These are phyloP conservation scores for Parascotia fuliginaria DNA, from an alignment of 2,888 invertebrate genomes.

Conservation along the genomic window DNA sequence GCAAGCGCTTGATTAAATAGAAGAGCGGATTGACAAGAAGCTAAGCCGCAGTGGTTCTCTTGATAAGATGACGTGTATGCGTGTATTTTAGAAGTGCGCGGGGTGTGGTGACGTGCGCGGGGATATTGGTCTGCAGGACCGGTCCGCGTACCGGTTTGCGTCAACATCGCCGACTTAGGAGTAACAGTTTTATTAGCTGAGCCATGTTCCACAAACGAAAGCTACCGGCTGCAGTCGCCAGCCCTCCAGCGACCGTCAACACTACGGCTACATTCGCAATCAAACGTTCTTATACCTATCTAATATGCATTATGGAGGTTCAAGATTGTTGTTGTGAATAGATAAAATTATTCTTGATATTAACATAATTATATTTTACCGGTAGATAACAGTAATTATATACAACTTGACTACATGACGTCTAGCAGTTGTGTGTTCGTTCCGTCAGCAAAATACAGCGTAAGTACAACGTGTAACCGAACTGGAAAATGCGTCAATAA, in stretches of 20 bases:
- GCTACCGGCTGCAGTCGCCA: slow-evolving; percentile 59
- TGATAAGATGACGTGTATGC: slow-evolving; percentile 80
- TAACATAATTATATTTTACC: too few species aligned
- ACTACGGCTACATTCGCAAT: slow-evolving; percentile 39
- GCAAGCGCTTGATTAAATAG: slow-evolving; percentile 69
- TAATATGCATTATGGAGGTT: too few species aligned
- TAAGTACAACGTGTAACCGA: too few species aligned
- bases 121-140: slow-evolving; percentile 62
- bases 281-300: slow-evolving; percentile 22
- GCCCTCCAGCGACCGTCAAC: slow-evolving; percentile 54
- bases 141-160: slow-evolving; percentile 82
- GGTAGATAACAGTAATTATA: too few species aligned
- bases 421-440: too few species aligned
- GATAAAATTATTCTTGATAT: too few species aligned
- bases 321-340: too few species aligned
- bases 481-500: slow-evolving; percentile 8
- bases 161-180: slow-evolving; percentile 74
- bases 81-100: slow-evolving; percentile 77
- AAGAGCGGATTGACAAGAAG: slow-evolving; percentile 73
- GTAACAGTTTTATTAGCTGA: slow-evolving; percentile 84
- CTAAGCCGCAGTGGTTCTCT: slow-evolving; percentile 71
- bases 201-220: slow-evolving; percentile 80
- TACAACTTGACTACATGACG: too few species aligned
- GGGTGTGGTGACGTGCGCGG: slow-evolving; percentile 56
- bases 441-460: too few species aligned